Base-by-base conservation (phyloP, 2,113 vertebrate species). In the Spheniscus mendiculus region DNA sequence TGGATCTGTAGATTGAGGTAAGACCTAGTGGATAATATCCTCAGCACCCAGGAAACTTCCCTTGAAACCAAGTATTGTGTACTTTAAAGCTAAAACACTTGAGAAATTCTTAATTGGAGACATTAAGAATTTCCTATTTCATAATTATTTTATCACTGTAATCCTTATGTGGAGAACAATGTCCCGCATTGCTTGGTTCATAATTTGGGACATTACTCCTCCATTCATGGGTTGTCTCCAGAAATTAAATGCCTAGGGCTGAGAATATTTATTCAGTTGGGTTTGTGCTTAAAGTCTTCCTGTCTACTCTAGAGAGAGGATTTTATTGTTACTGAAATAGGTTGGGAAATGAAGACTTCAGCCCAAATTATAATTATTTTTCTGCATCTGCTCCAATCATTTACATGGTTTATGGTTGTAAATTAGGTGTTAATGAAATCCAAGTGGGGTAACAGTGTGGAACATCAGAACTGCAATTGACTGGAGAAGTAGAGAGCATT, bases 381-480 rank as follows among this genome's bases (percentile, higher is more conserved):
- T 85, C 91, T 97, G 84, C 97, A 97, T 98, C 91, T 98, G 86
- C 93, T 97, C 86, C 94, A 82, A 92, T 95, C 70, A 97, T 95
- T 98, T 97, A 96, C 85, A 95, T 96, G 96, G 91, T 86, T 97
- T 96, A 78, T 84, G 84, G 90, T 97, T 98, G 92, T 98, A 98
- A 98, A 98, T 97, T 95, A 97, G 93, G 94, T 95, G 92, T 96
- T 98, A 97, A 98, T 98, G 95, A 97, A 98, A 98, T 97, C 95
- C 97, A 96, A 97, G 93, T 97, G 79, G 63, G 90, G 86, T 96
- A 98, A 96, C 96, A 96, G 92, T 95, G 96, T 98, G 97, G 96
- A 97, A 96, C 95, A 83, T 92, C 90, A 95, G 86, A 97, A 96
- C 83, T 91, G 76, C 96, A 97, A 65, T 90, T 86, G 91, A 97